Evolutionary conservation across 2,113 vertebrate species (phyloP), one percentile per base, ranked within the genome.

Genomic region (Antechinus stuartii): DNA sequence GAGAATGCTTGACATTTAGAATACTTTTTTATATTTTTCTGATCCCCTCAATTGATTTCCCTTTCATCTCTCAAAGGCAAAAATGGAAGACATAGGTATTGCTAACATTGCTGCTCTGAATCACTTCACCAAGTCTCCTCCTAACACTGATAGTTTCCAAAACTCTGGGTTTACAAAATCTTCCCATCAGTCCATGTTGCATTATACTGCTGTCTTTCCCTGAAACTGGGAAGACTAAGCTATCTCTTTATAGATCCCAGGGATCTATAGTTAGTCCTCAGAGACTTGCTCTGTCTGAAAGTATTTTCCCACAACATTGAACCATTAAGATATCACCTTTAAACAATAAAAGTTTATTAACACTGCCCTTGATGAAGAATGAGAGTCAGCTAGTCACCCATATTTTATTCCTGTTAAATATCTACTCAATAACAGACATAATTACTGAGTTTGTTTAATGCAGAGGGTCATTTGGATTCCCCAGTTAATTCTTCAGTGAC

Each of bases 401-500:
- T 92, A 61, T 46, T 46, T 95, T 94, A 95, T 94, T 96, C 97
- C 35, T 55, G 90, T 27, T 93, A 92, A 97, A 94, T 94, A 96
- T 50, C 94, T 76, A 84, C 94, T 93, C 95, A 89, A 96, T 56
- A n/a, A 97, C 95, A 98, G 97, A 76, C 57, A 26, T 91, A 84
- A 90, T 93, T 84, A 96, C 93, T 46, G 95, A 94, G 92, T 68
- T 96, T 52, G 90, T 95, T 56, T 96, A 95, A 57, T 54, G 52
- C 47, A 10, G 94, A 95, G 94, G 89, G 92, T 50, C 50, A 96
- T 90, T 96, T 96, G 95, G 96, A 95, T 93, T 98, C 98, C 97
- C 97, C 89, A 95, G 97, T 56, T 96, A 98, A 96, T 96, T 98
- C 94, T 93, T 94, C 96, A 96, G 96, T 96, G 97, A 96, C 96